Evolutionary conservation across 2,797 vertebrate genomes (phyloP).

Genomic region (Botia kubotai): DNA sequence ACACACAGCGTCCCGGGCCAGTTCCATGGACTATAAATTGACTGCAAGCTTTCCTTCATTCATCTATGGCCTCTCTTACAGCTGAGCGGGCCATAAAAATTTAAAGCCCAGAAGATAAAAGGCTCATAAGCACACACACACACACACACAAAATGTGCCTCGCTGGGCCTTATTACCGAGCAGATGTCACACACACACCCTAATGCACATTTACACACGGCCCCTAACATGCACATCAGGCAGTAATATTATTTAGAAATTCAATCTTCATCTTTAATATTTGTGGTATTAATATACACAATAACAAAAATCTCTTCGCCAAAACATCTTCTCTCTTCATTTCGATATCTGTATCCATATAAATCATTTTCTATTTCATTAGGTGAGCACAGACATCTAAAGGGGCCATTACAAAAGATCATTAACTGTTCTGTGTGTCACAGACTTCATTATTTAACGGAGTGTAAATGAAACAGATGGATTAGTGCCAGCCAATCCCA

Average conservation of each 20-base stretch:
- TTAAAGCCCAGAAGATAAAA: conserved; percentile 52
- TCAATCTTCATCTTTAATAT: not conserved
- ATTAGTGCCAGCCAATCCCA: conserved; percentile 9
- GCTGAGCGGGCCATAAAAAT: conserved; percentile 49
- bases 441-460: conserved; percentile 42
- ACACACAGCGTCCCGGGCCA: conserved; percentile 53
- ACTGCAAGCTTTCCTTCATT: conserved; percentile 44
- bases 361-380: conserved; percentile 37
- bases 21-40: conserved; percentile 60
- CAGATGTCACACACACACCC: conserved; percentile 21
- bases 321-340: not conserved
- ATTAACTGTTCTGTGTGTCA: conserved; percentile 44
- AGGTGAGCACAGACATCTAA: conserved; percentile 26
- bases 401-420: conserved; percentile 37
- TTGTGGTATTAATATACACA: conserved; percentile 8
- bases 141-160: conserved; percentile 10
- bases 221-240: conserved; percentile 2
- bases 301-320: conserved; percentile 16
- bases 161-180: conserved; percentile 4
- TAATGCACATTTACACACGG: conserved; percentile 16
- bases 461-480: conserved; percentile 35
- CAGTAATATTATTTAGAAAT: conserved; percentile 4
- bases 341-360: conserved; percentile 35
- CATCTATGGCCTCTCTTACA: conserved; percentile 32
- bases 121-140: conserved; percentile 16